Base-by-base conservation (phyloP, 2,888 invertebrate species). In the Calameuta pallipes region DNA sequence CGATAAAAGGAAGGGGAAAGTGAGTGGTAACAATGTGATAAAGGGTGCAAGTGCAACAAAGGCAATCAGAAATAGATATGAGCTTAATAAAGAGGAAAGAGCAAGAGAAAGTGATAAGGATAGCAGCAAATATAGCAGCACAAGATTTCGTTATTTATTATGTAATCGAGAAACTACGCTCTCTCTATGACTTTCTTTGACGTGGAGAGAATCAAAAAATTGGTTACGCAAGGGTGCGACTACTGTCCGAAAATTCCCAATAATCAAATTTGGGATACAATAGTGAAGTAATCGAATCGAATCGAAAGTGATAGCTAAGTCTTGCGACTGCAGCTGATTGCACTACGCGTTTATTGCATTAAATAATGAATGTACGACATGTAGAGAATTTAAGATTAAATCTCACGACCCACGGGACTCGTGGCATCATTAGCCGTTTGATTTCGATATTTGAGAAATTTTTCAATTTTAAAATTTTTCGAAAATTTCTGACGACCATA, bases 311-410 rank as follows among this genome's bases (percentile, higher is more conserved):
- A 80, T 81, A 86, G 82, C 85, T 85, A 82, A 79, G 83, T 85
- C 82, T 85, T 86, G 82, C 84, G 81, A 84, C 83, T 85, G 83
- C 82, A 81, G 85, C 84, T 89, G 87, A 89, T 89, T 88, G 87
- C 88, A 82, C 87, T 88, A 88, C 87, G 88, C 87, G 81, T 88
- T 79, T 71, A 82, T 85, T 83, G 82, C 81, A 85, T 85, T 85
- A 82, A 84, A 78, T 84, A 83, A 80, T 84, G 83, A 83, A 76
- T 83, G 82, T 75, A 84, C 83, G 83, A 84, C 85, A 86, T 81
- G 82, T 84, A 86, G 83, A 85, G 83, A 84, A 81, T 85, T 76
- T 76, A 85, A 83, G 78, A 81, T 73, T 71, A 15, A 30, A 34
- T 75, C 78, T 76, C 75, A 73, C 75, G 71, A 34, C 73, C 71